phyloP scores from a whole-genome alignment of 2,113 vertebrate genomes.

The Terrapene triunguis region DNA sequence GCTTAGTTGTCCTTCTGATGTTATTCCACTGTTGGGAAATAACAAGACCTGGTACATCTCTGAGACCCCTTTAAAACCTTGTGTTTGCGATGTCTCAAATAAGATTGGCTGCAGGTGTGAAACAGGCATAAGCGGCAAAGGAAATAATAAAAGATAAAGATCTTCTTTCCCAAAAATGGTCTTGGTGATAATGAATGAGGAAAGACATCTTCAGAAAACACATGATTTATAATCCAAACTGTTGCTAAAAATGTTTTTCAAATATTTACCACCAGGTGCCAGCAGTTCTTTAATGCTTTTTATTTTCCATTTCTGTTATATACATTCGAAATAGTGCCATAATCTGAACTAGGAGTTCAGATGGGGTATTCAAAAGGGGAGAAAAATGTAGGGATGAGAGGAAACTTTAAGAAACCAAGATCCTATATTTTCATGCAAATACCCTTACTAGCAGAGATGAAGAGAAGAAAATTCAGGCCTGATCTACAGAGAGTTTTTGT shows the following conservation, averaged over 20 bases:
- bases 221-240: conserved; percentile 25
- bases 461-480: neutral
- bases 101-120: neutral
- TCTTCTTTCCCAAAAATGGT: neutral
- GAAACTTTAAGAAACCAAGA: neutral
- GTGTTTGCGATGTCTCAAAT: neutral
- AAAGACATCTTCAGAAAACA: neutral
- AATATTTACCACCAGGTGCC: conserved; percentile 77
- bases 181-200: neutral
- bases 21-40: conserved; percentile 6
- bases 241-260: conserved; percentile 73
- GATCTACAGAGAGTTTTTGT: neutral
- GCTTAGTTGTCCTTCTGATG: neutral
- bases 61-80: neutral
- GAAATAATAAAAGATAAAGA: neutral
- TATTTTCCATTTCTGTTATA: conserved; percentile 50
- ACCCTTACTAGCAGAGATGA: neutral
- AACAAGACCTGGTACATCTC: neutral
- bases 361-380: neutral
- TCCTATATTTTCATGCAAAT: neutral
- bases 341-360: neutral
- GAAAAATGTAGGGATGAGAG: neutral
- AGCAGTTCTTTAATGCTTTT: conserved; percentile 75
- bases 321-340: neutral
- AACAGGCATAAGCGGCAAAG: neutral